A percentile compares a stretch with the other conserved stretches of the same genome.
Conservation (phyloP, 2,888 invertebrate species). For the Entomobrya proxima region DNA sequence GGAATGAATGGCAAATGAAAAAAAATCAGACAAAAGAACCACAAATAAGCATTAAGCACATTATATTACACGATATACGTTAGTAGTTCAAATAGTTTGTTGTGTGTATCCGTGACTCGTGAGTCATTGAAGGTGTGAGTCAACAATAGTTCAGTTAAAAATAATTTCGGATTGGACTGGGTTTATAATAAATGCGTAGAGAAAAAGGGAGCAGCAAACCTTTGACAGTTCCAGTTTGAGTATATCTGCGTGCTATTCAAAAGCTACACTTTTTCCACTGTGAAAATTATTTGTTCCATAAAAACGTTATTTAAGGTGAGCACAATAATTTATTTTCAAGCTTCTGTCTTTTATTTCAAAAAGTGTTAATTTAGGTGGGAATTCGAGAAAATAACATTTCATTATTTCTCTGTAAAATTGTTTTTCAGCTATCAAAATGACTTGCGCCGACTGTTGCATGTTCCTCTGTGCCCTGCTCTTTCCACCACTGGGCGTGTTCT, state of each 20-base stretch:
- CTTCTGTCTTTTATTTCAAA: too few species aligned
- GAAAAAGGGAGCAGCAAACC: too few species aligned
- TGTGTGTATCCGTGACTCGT: too few species aligned
- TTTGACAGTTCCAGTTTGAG: background rate
- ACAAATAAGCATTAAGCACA: background rate
- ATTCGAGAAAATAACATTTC: background rate
- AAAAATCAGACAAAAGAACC: background rate
- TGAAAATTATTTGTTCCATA: too few species aligned
- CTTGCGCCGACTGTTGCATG: conserved; percentile 63
- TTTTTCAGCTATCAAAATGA: conserved; percentile 41
- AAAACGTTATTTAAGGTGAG: background rate
- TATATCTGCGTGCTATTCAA: background rate
- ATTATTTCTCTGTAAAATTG: background rate
- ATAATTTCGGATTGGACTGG: too few species aligned
- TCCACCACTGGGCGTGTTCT: conserved; percentile 52
- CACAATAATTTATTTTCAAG: too few species aligned
- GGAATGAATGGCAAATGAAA: too few species aligned
- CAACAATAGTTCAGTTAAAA: background rate
- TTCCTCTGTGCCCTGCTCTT: conserved; percentile 58
- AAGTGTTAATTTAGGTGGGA: too few species aligned
- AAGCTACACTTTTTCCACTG: too few species aligned
- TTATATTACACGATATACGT: too few species aligned
- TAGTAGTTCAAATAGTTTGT: too few species aligned
- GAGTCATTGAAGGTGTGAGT: conserved; percentile 1
- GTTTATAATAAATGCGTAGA: too few species aligned